Evolutionary conservation across 2,113 vertebrate species (phyloP).

Genomic region (Lates calcarifer): DNA sequence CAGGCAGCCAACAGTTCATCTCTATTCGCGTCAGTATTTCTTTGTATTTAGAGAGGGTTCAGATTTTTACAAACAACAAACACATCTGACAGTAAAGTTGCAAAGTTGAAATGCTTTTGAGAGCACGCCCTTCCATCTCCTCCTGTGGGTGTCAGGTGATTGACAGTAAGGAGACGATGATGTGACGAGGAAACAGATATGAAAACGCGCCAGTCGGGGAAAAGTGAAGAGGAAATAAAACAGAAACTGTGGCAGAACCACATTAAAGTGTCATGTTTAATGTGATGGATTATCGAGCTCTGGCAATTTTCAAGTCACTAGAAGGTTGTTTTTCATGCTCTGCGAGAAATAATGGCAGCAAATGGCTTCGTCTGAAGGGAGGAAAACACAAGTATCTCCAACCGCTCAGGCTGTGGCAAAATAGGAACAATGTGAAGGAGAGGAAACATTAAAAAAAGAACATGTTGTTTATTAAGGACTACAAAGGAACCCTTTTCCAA

Average conservation of each 20-base stretch:
- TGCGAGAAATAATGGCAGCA: background rate
- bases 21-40: too few species aligned
- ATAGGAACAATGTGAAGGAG: background rate
- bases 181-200: conserved; percentile 6
- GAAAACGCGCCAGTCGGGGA: background rate
- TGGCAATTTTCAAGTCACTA: conserved; percentile 1
- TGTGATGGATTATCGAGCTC: conserved; percentile 26
- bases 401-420: conserved; percentile 3
- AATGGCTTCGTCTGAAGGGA: background rate
- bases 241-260: background rate
- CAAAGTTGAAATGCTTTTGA: conserved; percentile 21
- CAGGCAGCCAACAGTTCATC: too few species aligned
- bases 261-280: conserved; percentile 39
- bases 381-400: background rate
- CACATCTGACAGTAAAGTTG: background rate
- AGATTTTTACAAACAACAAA: too few species aligned
- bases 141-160: conserved; percentile 26
- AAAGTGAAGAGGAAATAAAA: background rate
- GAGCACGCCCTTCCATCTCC: background rate
- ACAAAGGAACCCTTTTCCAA: background rate
- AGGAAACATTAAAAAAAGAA: background rate
- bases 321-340: conserved; percentile 12
- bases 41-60: too few species aligned
- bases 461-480: conserved; percentile 50
- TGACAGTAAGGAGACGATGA: conserved; percentile 30